Percentiles rank a stretch among this genome's conserved stretches.
Evolutionary conservation across 2,797 vertebrate species (phyloP).

Genomic region (Hylomyscus alleni): DNA sequence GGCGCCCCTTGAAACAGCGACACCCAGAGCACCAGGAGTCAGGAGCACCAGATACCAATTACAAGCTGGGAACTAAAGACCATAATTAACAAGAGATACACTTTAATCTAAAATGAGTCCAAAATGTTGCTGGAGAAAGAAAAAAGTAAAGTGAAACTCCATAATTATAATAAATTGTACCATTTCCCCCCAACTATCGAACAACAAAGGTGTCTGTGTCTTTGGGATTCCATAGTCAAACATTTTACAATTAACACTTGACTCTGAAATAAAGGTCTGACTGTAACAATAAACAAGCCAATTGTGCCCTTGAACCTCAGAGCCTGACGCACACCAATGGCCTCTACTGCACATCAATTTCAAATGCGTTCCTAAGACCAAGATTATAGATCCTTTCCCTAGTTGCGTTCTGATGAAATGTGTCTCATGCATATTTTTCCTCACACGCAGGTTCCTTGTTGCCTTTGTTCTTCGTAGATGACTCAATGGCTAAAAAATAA

Average conservation of each 20-base stretch:
- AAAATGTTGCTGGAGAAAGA: constrained; percentile 90
- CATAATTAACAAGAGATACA: constrained; percentile 88
- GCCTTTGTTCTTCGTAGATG: constrained; percentile 51
- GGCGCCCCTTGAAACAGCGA: constrained; percentile 88
- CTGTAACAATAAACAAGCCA: not conserved
- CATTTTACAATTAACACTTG: constrained; percentile 86
- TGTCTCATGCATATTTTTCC: not conserved
- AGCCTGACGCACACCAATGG: too few relatives aligned
- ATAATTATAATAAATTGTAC: constrained; percentile 88
- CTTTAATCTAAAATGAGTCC: constrained; percentile 90
- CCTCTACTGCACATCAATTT: not conserved
- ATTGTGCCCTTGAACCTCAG: not conserved
- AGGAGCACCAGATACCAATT: constrained; percentile 87
- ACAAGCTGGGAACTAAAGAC: constrained; percentile 87
- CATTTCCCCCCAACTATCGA: constrained; percentile 57
- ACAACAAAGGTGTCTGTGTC: constrained; percentile 73
- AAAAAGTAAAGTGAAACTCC: constrained; percentile 89
- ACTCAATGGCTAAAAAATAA: constrained; percentile 22
- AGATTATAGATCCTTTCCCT: not conserved
- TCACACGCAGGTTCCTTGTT: not conserved
- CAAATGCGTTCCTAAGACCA: not conserved
- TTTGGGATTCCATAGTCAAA: constrained; percentile 83
- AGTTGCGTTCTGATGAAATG: not conserved
- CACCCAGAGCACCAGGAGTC: constrained; percentile 82
- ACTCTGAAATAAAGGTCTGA: constrained; percentile 78